Percentiles rank a stretch among this genome's conserved stretches.
Conservation (phyloP, 2,113 vertebrate genomes). For the Catharus minimus region DNA sequence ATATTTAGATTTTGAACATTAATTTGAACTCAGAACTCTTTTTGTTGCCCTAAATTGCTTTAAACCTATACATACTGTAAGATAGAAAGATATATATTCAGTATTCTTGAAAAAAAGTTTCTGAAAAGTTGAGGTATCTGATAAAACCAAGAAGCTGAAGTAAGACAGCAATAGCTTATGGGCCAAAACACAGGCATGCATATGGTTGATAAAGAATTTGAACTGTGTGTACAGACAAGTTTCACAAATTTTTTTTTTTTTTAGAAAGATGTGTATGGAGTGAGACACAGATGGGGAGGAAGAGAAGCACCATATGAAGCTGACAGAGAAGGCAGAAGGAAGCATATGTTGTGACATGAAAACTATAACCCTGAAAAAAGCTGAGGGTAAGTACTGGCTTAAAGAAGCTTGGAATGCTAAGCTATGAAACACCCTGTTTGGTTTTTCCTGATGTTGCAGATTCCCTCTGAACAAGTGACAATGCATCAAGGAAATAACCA, state of each 20-base stretch:
- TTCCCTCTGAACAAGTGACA: slow-evolving; percentile 2
- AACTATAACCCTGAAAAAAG: slow-evolving; percentile 43
- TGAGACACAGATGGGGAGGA: slow-evolving; percentile 35
- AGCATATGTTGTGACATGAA: slow-evolving; percentile 57
- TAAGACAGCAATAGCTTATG: neutral
- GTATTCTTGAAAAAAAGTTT: neutral
- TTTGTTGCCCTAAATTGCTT: neutral
- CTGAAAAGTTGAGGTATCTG: neutral
- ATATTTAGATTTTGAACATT: neutral
- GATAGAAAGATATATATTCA: neutral
- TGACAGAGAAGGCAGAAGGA: slow-evolving; percentile 52
- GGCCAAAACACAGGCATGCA: neutral
- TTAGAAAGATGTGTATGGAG: neutral
- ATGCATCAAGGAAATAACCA: slow-evolving; percentile 6
- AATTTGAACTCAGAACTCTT: neutral
- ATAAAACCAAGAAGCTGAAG: neutral
- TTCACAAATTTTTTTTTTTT: neutral
- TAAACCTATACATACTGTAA: neutral
- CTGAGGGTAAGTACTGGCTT: slow-evolving; percentile 18
- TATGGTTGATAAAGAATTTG: neutral
- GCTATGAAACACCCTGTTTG: slow-evolving; percentile 6
- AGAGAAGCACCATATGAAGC: slow-evolving; percentile 55
- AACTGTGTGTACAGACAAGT: neutral
- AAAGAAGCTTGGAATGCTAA: neutral
- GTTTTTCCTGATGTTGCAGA: slow-evolving; percentile 4